Conservation (phyloP, 2,797 vertebrate species). For the Gymnothorax reevesii region DNA sequence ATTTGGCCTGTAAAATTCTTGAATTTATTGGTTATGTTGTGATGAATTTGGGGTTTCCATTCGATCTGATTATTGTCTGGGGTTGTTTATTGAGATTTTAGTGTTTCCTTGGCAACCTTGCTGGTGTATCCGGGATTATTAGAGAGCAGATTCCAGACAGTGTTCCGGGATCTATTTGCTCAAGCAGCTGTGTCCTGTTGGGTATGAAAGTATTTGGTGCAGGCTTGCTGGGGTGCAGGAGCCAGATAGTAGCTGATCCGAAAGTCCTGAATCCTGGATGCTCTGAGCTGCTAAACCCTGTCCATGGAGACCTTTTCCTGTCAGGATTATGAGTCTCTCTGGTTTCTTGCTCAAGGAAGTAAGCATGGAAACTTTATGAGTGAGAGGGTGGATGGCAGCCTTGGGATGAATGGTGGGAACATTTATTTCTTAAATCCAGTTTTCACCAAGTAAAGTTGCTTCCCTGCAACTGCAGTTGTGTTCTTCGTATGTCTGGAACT, state of each 20-base stretch:
- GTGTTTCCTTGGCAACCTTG: constrained; percentile 40
- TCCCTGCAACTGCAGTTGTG: no score
- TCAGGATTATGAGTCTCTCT: constrained; percentile 45
- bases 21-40: background rate
- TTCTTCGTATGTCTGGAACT: no score
- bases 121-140: constrained; percentile 66
- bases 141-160: constrained; percentile 58
- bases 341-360: constrained; percentile 3
- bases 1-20: background rate
- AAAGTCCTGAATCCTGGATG: constrained; percentile 78
- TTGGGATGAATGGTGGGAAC: background rate
- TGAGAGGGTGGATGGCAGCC: background rate
- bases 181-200: constrained; percentile 53
- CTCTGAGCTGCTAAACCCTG: constrained; percentile 57
- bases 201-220: constrained; percentile 54
- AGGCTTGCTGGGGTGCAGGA: constrained; percentile 39
- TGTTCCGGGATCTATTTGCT: constrained; percentile 60
- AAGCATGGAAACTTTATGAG: constrained; percentile 14
- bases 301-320: constrained; percentile 67
- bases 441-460: no score
- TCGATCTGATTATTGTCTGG: background rate
- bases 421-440: background rate
- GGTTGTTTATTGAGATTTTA: background rate
- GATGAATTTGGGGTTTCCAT: background rate
- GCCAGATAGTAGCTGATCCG: constrained; percentile 57